These are phyloP conservation scores for Xerus rutilus DNA, from an alignment of 2,797 vertebrate genomes.

Conservation along the genomic window DNA sequence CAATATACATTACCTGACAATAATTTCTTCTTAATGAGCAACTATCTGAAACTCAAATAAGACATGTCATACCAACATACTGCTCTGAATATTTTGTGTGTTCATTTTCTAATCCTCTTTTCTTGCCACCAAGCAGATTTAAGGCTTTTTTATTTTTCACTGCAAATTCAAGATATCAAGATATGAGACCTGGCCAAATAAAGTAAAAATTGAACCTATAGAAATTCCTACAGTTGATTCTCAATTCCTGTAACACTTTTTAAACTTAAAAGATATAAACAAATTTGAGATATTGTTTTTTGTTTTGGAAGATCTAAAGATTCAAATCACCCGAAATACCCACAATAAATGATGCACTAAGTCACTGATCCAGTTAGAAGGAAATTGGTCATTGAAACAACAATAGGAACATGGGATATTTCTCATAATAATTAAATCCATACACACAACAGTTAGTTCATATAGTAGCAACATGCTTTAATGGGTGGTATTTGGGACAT, in stretches of 20 bases:
- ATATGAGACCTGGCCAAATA: not conserved
- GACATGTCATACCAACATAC: not conserved
- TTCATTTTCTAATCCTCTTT: not conserved
- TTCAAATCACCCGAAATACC: slow-evolving; percentile 12
- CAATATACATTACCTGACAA: not conserved
- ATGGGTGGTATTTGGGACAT: not conserved
- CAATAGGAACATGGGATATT: not conserved
- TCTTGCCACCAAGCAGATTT: slow-evolving; percentile 7
- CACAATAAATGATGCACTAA: slow-evolving; percentile 3
- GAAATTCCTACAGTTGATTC: slow-evolving; percentile 13
- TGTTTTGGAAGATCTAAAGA: slow-evolving; percentile 14
- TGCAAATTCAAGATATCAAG: not conserved
- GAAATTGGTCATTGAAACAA: slow-evolving; percentile 1
- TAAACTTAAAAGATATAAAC: not conserved
- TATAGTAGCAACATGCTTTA: not conserved
- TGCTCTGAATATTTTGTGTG: not conserved
- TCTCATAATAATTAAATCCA: slow-evolving; percentile 7
- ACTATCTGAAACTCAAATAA: slow-evolving; percentile 38
- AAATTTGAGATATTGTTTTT: not conserved
- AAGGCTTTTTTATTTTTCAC: not conserved
- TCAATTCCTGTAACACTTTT: not conserved
- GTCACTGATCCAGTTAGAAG: not conserved
- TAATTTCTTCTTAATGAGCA: slow-evolving; percentile 26
- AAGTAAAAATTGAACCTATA: slow-evolving; percentile 16
- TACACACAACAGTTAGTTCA: not conserved